A percentile compares a stretch with the other conserved stretches of the same genome.
phyloP scores from a whole-genome alignment of 2,113 vertebrate species.

The Synodontis membranacea region DNA sequence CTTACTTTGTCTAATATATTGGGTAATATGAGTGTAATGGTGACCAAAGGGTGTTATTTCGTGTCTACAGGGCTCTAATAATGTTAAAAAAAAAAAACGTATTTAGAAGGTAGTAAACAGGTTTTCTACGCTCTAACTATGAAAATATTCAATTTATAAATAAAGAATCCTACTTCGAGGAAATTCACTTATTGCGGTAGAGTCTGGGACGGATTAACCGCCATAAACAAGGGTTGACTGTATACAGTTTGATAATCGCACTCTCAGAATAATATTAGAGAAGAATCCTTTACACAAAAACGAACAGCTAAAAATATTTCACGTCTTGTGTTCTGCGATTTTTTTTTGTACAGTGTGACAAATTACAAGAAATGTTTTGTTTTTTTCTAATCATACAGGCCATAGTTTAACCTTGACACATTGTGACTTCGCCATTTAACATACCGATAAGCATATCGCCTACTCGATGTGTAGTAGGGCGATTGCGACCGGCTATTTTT shows the following conservation, averaged over 20 bases:
- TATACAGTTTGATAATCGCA: neutral
- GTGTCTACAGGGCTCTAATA: too few species aligned
- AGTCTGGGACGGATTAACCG: too few species aligned
- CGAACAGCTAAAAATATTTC: neutral
- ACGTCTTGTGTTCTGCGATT: neutral
- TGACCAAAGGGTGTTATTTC: too few species aligned
- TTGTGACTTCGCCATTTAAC: neutral
- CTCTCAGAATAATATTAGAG: neutral
- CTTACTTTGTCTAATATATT: too few species aligned
- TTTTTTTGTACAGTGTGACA: neutral
- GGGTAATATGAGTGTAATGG: too few species aligned
- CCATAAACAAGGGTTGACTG: neutral
- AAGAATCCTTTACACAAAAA: neutral
- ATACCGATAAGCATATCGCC: neutral
- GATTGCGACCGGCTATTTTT: neutral
- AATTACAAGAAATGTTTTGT: too few species aligned
- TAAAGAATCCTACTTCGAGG: too few species aligned
- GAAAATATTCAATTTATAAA: too few species aligned
- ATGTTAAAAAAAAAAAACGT: too few species aligned
- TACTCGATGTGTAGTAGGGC: neutral
- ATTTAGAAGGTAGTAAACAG: too few species aligned
- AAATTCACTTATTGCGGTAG: too few species aligned
- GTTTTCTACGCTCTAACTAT: too few species aligned
- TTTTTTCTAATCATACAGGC: neutral
- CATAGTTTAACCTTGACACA: neutral